Percentiles rank a stretch among this genome's conserved stretches.
Evolutionary conservation across 2,888 invertebrate species (phyloP).

Genomic region (Serripes groenlandicus): DNA sequence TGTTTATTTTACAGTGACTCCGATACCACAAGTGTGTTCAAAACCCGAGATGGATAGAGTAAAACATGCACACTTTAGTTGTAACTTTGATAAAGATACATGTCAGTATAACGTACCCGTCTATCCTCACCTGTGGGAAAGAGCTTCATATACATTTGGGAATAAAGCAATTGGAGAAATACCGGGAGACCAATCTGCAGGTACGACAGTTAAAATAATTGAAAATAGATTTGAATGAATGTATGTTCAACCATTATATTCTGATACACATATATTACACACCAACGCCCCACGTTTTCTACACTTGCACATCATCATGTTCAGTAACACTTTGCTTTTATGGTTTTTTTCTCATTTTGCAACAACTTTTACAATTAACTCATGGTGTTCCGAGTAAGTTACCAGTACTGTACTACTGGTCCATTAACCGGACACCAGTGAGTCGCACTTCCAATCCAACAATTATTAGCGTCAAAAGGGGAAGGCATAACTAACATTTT

Average conservation of each 20-base stretch:
- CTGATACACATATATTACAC: too few species aligned
- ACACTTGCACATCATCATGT: too few species aligned
- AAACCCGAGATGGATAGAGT: background rate
- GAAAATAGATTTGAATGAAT: background rate
- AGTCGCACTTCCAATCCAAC: too few species aligned
- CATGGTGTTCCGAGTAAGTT: too few species aligned
- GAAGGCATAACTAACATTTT: too few species aligned
- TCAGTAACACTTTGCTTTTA: too few species aligned
- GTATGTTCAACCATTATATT: background rate
- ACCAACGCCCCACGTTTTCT: too few species aligned
- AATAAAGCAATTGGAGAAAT: constrained; percentile 38
- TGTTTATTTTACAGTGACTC: background rate
- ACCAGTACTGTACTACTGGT: too few species aligned
- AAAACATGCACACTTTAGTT: constrained; percentile 19
- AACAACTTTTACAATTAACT: too few species aligned
- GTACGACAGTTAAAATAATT: constrained; percentile 11
- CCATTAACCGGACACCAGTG: too few species aligned
- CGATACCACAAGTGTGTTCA: background rate
- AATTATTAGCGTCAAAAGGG: too few species aligned
- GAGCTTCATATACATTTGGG: constrained; percentile 33
- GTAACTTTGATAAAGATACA: constrained; percentile 44
- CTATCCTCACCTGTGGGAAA: constrained; percentile 61
- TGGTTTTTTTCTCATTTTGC: too few species aligned
- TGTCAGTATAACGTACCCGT: constrained; percentile 44
- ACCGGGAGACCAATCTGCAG: constrained; percentile 42